phyloP scores from a whole-genome alignment of 1,140 invertebrate genomes.

The Drosophila truncata region DNA sequence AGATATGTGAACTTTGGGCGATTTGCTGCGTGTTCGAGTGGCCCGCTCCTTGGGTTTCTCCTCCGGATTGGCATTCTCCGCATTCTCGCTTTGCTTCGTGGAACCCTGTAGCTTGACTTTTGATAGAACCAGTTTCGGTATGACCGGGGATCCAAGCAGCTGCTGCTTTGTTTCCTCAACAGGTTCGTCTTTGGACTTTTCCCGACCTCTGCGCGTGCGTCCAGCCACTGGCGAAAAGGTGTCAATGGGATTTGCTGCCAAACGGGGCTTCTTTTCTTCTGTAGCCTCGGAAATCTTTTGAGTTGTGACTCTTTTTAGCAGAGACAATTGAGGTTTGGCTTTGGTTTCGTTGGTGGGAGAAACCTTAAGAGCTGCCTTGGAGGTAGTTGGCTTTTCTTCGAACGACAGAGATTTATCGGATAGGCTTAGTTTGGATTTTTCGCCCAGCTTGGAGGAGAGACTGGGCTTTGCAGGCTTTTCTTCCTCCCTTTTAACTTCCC shows the following conservation, averaged over 20 bases:
- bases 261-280: conserved; percentile 41
- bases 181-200: not conserved
- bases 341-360: conserved; percentile 11
- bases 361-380: conserved; percentile 11
- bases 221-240: conserved; percentile 51
- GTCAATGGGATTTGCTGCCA: conserved; percentile 1
- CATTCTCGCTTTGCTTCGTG: conserved; percentile 47
- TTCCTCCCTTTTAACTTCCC: not conserved
- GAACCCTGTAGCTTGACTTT: conserved; percentile 38
- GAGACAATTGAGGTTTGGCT: conserved; percentile 36
- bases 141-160: conserved; percentile 63
- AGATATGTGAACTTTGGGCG: conserved; percentile 72
- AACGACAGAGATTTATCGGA: not conserved
- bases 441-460: conserved; percentile 12
- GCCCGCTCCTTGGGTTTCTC: conserved; percentile 4
- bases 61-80: conserved; percentile 57
- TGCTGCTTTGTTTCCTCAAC: conserved; percentile 1
- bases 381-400: conserved; percentile 47
- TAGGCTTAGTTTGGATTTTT: conserved; percentile 1
- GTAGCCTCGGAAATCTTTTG: conserved; percentile 2
- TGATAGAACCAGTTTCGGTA: conserved; percentile 66
- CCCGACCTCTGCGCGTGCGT: conserved; percentile 49
- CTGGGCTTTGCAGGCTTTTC: not conserved
- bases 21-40: conserved; percentile 68
- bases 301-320: conserved; percentile 40